Conservation (phyloP, 2,113 vertebrate genomes). For the Chloroceryle aenea region DNA sequence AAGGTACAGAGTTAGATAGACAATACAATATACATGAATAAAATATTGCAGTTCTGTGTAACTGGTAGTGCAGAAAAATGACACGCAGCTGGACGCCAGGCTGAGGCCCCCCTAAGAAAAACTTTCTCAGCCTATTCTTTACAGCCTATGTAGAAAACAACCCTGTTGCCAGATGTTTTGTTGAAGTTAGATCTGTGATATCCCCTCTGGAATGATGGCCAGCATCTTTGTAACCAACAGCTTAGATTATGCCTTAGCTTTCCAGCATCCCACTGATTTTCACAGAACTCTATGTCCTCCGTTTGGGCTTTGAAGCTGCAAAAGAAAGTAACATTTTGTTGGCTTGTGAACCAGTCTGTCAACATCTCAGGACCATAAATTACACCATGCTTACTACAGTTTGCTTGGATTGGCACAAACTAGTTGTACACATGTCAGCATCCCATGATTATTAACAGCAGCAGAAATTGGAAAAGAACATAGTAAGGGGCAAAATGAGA, state of each 20-base stretch:
- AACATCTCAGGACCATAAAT: constrained; percentile 46
- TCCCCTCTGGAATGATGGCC: constrained; percentile 10
- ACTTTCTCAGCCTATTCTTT: constrained; percentile 35
- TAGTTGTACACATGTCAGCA: constrained; percentile 24
- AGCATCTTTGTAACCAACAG: background rate
- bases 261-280: constrained; percentile 59
- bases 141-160: background rate
- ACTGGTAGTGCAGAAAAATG: background rate
- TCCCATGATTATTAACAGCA: constrained; percentile 45
- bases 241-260: background rate
- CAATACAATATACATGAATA: background rate
- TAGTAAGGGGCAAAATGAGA: background rate
- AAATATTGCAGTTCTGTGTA: background rate
- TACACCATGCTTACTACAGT: constrained; percentile 6
- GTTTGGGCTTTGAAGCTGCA: constrained; percentile 40
- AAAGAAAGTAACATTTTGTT: constrained; percentile 46
- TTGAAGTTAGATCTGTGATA: constrained; percentile 32
- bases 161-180: constrained; percentile 24
- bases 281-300: constrained; percentile 44
- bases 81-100: background rate
- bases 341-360: constrained; percentile 56
- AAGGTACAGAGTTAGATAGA: background rate
- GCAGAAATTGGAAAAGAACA: constrained; percentile 13
- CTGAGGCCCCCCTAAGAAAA: background rate
- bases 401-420: constrained; percentile 58